These are phyloP conservation scores for Drosophila longiperda DNA, from an alignment of 2,888 invertebrate genomes.

Conservation along the genomic window DNA sequence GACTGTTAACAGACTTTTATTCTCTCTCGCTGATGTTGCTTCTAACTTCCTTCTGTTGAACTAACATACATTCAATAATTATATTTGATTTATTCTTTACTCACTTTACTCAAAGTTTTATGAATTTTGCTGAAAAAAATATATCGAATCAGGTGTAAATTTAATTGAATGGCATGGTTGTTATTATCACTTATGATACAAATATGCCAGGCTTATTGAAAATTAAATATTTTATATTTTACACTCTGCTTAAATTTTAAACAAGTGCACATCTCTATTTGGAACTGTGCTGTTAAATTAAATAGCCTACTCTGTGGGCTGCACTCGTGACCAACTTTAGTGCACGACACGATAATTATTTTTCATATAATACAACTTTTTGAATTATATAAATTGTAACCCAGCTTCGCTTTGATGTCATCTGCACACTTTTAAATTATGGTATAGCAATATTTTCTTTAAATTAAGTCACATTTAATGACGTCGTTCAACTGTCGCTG, in stretches of 20 bases:
- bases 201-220: not conserved
- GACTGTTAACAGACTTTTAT: conserved; percentile 10
- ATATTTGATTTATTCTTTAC: not conserved
- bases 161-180: not conserved
- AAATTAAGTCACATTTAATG: not conserved
- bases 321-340: conserved; percentile 22
- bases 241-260: not conserved
- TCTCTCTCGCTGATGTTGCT: conserved; percentile 3
- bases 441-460: not conserved
- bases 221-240: not conserved
- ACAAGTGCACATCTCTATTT: conserved; percentile 35
- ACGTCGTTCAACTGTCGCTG: not conserved
- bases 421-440: not conserved
- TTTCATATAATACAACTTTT: not conserved
- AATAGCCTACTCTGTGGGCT: conserved; percentile 7
- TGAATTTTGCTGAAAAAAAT: not conserved
- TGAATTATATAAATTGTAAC: too few relatives aligned
- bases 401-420: not conserved
- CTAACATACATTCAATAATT: not conserved
- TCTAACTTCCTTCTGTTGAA: not conserved
- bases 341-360: conserved; percentile 1
- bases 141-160: not conserved
- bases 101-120: not conserved
- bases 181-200: not conserved
- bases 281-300: conserved; percentile 12